Evolutionary conservation across 2,888 invertebrate species (phyloP).

Genomic region (Caenorhabditis sinica): DNA sequence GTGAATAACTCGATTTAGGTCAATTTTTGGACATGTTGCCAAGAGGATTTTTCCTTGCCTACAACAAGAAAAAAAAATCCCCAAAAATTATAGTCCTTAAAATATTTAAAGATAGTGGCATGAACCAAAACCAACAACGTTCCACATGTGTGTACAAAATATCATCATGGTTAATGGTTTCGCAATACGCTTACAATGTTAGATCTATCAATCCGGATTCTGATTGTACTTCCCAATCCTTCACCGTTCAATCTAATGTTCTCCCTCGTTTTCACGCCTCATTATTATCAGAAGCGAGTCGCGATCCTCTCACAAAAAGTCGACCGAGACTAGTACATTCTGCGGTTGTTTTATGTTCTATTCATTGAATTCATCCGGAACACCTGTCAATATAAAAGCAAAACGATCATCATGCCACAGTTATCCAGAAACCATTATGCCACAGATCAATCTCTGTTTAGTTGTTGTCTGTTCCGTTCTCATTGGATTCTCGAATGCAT

Average conservation of each 20-base stretch:
- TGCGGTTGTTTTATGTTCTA: slow-evolving; percentile 36
- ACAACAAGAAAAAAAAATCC: no score
- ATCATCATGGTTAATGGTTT: no score
- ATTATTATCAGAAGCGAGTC: slow-evolving; percentile 43
- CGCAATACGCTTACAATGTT: no score
- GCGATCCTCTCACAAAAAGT: slow-evolving; percentile 29
- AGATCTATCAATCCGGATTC: slow-evolving; percentile 6
- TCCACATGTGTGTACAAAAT: no score
- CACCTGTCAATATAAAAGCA: slow-evolving; percentile 45
- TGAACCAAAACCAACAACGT: no score
- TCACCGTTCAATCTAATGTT: not conserved
- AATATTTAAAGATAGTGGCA: no score
- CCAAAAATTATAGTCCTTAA: no score
- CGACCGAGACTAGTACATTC: slow-evolving; percentile 53
- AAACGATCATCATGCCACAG: slow-evolving; percentile 3
- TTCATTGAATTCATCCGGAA: slow-evolving; percentile 6
- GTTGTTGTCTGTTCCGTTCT: slow-evolving; percentile 22
- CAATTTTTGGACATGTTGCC: no score
- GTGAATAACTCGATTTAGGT: no score
- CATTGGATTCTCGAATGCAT: slow-evolving; percentile 14
- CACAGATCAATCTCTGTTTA: not conserved
- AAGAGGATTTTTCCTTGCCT: no score
- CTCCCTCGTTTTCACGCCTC: slow-evolving; percentile 48
- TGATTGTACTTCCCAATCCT: not conserved
- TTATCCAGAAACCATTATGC: slow-evolving; percentile 41